Conservation (phyloP, 2,113 vertebrate genomes). For the Tor tambroides region DNA sequence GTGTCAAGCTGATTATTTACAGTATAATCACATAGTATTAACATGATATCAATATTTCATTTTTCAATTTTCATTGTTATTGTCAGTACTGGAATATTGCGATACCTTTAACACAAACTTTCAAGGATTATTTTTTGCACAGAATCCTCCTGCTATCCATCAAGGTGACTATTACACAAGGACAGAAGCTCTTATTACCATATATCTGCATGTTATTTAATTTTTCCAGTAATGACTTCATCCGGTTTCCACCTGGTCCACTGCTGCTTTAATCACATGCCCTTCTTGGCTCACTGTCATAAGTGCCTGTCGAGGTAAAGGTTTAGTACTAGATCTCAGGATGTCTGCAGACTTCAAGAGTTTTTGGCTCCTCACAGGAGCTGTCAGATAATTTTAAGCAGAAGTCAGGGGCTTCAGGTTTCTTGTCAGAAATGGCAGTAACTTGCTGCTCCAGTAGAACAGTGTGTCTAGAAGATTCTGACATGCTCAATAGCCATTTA, state of each 20-base stretch:
- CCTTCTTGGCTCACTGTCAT: not conserved
- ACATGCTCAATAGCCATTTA: slow-evolving; percentile 31
- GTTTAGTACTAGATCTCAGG: slow-evolving; percentile 16
- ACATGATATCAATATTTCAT: not conserved
- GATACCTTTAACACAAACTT: not conserved
- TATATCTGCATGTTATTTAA: slow-evolving; percentile 57
- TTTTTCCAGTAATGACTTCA: slow-evolving; percentile 46
- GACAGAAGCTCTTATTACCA: slow-evolving; percentile 58
- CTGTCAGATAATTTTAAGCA: slow-evolving; percentile 34
- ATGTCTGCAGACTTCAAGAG: slow-evolving; percentile 10
- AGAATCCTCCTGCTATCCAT: not conserved
- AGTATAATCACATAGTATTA: not conserved
- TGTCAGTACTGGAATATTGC: not conserved
- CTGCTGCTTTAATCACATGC: slow-evolving; percentile 50
- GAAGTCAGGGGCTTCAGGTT: slow-evolving; percentile 9
- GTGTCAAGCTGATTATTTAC: not conserved
- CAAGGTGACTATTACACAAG: slow-evolving; percentile 62
- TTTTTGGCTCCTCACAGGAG: slow-evolving; percentile 18
- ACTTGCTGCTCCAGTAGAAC: slow-evolving; percentile 27
- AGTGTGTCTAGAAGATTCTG: slow-evolving; percentile 8
- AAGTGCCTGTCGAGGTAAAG: slow-evolving; percentile 5
- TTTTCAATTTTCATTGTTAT: not conserved
- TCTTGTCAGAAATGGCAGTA: slow-evolving; percentile 37
- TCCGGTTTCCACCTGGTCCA: not conserved
- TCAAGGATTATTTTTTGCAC: not conserved